Evolutionary conservation across 2,113 vertebrate genomes (phyloP).

Genomic region (Phylloscopus trochilus): DNA sequence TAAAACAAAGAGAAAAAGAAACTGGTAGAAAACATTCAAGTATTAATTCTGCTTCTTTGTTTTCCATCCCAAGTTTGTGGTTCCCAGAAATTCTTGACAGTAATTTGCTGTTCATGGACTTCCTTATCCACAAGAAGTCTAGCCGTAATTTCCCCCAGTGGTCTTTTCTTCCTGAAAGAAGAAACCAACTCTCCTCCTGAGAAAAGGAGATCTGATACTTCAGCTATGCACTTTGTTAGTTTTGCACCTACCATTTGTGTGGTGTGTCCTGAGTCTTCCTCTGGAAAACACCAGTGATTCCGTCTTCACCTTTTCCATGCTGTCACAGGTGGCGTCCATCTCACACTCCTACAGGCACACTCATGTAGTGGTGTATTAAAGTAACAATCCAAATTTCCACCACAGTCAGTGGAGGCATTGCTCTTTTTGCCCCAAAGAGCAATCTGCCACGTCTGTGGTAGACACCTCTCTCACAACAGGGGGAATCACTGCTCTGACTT

Average conservation of each 20-base stretch:
- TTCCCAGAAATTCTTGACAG: neutral
- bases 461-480: neutral
- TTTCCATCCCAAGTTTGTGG: neutral
- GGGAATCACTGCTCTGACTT: neutral
- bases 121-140: neutral
- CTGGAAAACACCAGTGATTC: neutral
- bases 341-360: neutral
- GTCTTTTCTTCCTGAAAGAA: neutral
- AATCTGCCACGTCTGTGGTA: neutral
- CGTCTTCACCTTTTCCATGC: neutral
- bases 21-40: neutral
- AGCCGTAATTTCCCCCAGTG: fast-evolving
- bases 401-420: neutral
- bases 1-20: slow-evolving; percentile 12
- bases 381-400: neutral
- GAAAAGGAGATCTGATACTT: neutral
- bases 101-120: neutral
- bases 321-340: neutral
- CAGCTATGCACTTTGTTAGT: neutral
- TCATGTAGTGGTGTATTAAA: neutral
- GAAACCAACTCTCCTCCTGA: neutral
- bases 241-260: neutral
- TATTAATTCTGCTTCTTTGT: neutral
- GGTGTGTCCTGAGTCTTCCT: neutral
- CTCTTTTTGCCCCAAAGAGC: neutral